These are phyloP conservation scores for Nomada fucata DNA, from an alignment of 2,888 invertebrate species.

Conservation along the genomic window DNA sequence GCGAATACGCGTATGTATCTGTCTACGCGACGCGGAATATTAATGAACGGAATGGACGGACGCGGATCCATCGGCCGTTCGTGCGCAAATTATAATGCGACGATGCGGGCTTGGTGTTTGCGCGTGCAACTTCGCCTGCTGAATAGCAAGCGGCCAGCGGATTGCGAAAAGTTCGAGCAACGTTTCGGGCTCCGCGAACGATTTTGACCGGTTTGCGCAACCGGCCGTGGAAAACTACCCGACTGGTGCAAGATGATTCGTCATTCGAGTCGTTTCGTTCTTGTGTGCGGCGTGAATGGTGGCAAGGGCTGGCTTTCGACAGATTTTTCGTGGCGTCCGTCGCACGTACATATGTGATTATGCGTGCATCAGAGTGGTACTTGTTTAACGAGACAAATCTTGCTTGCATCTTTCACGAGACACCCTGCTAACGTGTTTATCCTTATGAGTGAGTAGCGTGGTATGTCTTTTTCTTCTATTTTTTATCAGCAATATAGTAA, in stretches of 20 bases:
- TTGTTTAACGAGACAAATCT: too few relatives aligned
- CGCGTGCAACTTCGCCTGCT: conserved; percentile 52
- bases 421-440: neutral
- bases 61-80: conserved; percentile 47
- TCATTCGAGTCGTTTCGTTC: neutral
- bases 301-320: too few relatives aligned
- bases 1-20: conserved; percentile 42
- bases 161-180: conserved; percentile 63
- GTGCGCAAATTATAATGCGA: conserved; percentile 60
- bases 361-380: too few relatives aligned
- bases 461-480: neutral
- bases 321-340: too few relatives aligned
- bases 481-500: neutral
- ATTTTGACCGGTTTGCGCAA: conserved; percentile 53
- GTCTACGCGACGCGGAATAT: conserved; percentile 43
- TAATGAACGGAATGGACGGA: conserved; percentile 39
- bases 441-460: neutral
- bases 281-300: too few relatives aligned
- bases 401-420: too few relatives aligned
- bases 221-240: neutral
- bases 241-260: neutral
- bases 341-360: too few relatives aligned
- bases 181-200: conserved; percentile 49
- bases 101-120: conserved; percentile 59
- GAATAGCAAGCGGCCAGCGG: conserved; percentile 62